A percentile compares a stretch with the other conserved stretches of the same genome.
Conservation (phyloP, 1,140 invertebrate genomes). For the Drosophila auraria region DNA sequence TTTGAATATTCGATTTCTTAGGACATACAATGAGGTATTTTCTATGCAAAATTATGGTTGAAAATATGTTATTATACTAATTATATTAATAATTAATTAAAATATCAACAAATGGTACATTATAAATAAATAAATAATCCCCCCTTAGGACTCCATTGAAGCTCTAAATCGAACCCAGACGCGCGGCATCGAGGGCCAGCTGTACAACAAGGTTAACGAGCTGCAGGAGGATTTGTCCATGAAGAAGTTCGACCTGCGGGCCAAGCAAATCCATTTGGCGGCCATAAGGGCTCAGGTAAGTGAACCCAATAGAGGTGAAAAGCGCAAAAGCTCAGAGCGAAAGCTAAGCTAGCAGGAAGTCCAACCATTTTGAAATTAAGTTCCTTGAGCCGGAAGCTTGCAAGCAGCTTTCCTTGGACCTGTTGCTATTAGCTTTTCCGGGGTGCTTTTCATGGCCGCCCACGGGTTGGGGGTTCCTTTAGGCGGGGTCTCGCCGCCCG, state of each 20-base stretch:
- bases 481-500: slow-evolving; percentile 29
- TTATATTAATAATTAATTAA: neutral
- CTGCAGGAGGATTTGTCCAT: slow-evolving; percentile 97
- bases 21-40: no score
- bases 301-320: slow-evolving; percentile 23
- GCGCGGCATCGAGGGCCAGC: slow-evolving; percentile 93
- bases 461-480: slow-evolving; percentile 3
- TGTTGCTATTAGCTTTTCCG: slow-evolving; percentile 12
- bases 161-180: slow-evolving; percentile 93
- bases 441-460: slow-evolving; percentile 25
- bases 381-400: slow-evolving; percentile 20
- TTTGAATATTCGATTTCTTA: no score
- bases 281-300: slow-evolving; percentile 95
- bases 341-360: neutral
- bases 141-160: slow-evolving; percentile 91
- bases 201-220: slow-evolving; percentile 97
- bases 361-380: slow-evolving; percentile 14
- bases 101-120: no score
- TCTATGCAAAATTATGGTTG: no score
- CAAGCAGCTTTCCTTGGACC: slow-evolving; percentile 14
- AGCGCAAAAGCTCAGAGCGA: slow-evolving; percentile 10
- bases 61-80: neutral
- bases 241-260: slow-evolving; percentile 96
- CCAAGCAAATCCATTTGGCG: slow-evolving; percentile 95
- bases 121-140: neutral